Conservation (phyloP, 2,113 vertebrate genomes). For the Tretioscincus oriximinensis region DNA sequence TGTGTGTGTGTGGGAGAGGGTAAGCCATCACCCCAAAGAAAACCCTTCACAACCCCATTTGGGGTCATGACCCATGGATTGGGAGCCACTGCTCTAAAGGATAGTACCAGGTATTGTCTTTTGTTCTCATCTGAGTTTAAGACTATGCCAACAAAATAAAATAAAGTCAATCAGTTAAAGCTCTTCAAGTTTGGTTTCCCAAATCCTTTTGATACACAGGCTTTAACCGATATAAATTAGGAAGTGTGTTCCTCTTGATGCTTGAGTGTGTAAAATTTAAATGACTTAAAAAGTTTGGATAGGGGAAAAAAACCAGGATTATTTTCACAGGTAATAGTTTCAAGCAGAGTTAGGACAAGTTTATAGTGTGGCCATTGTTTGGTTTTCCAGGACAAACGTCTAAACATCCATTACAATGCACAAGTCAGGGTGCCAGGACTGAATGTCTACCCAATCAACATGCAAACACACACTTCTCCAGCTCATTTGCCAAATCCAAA, state of each 20-base stretch:
- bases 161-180: not conserved
- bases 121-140: not conserved
- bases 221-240: not conserved
- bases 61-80: too few species aligned
- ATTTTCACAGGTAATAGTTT: not conserved
- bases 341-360: not conserved
- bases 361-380: slow-evolving; percentile 5
- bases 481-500: slow-evolving; percentile 35
- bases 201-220: slow-evolving; percentile 4
- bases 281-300: not conserved
- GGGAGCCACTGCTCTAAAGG: too few species aligned
- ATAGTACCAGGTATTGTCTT: not conserved
- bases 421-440: slow-evolving; percentile 29
- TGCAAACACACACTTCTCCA: slow-evolving; percentile 30
- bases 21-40: too few species aligned
- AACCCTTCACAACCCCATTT: too few species aligned
- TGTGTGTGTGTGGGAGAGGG: too few species aligned
- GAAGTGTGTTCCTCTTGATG: too few species aligned
- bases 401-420: slow-evolving; percentile 39
- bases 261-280: too few species aligned
- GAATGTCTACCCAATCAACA: slow-evolving; percentile 39
- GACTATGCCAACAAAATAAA: not conserved
- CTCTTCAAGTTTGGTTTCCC: not conserved
- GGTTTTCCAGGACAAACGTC: slow-evolving; percentile 33
- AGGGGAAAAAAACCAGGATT: not conserved